A percentile compares a stretch with the other conserved stretches of the same genome.
Evolutionary conservation across 1,140 invertebrate species (phyloP).

Genomic region (Dufourea novaeangliae): DNA sequence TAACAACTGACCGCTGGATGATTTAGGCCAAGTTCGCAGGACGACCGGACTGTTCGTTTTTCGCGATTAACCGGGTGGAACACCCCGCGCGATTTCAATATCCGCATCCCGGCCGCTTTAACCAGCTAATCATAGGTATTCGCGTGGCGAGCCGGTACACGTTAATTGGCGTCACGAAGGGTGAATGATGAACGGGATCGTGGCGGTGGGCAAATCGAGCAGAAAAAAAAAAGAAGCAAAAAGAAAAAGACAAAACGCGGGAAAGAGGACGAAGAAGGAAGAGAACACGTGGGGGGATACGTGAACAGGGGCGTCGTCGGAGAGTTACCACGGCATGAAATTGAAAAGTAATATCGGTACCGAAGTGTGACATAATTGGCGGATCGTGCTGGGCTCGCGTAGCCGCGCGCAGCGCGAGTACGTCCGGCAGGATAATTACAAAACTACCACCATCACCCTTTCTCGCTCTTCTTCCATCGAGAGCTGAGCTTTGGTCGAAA

Average conservation of each 20-base stretch:
- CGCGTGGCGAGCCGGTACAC: conserved; percentile 12
- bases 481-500: background rate
- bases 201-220: background rate
- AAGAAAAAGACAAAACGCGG: background rate
- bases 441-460: conserved; percentile 28
- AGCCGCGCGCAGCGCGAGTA: conserved; percentile 8
- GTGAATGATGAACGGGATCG: conserved; percentile 17
- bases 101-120: conserved; percentile 56
- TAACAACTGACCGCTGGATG: background rate
- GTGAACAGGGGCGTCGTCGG: background rate
- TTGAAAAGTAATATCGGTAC: conserved; percentile 66
- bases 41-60: conserved; percentile 12
- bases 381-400: conserved; percentile 32
- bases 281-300: background rate
- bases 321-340: conserved; percentile 46
- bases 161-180: conserved; percentile 55
- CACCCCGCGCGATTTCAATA: conserved; percentile 64
- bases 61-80: conserved; percentile 30
- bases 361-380: conserved; percentile 65
- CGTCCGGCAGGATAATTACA: conserved; percentile 64
- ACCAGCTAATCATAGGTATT: conserved; percentile 60
- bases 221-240: background rate
- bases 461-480: background rate
- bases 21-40: conserved; percentile 33
- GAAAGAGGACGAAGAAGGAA: no score